Evolutionary conservation across 2,888 invertebrate genomes (phyloP), one percentile per base, ranked within the genome.

Genomic region (Sinodicranocentrus sp.): DNA sequence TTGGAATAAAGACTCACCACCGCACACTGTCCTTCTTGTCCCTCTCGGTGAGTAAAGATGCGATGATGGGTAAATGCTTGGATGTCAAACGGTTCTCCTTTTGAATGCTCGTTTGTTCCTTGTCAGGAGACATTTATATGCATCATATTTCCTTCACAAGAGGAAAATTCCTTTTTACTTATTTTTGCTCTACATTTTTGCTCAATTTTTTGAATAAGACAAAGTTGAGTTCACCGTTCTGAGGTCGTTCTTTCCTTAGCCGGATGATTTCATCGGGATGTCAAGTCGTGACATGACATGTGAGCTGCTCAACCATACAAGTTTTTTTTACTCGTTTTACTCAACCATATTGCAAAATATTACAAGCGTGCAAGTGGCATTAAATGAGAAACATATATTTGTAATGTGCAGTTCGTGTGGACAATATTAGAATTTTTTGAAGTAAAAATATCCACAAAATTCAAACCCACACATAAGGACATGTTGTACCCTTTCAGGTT

Each of bases 241-340:
- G 33, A 33, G 33, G 33, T 26, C 59, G 25, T 26, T 59, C 33
- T 33, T 25, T 25, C 59, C 25, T 21, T 15, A 59, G 21, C 59
- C 23, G 59, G 59, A 21, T 13, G 1, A 19, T 52, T 52, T 59
- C 59, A 25, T 19, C 26, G 59, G 21, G 15, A 59, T 59, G 59
- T 59, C 59, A 59, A 23, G 52, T 17, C 19, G 19, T 63, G 72
- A 59, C 72, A 75, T 65, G 75, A 65, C 68, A 78, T 43, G 78
- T 70, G 78, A 78, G 61, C 78, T 70, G 61, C 78, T 78, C 78
- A 78, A 71, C 70, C 78, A 61, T 78, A 61, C 33, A 59, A 70
- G 70, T 78, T 70, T 28, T 59, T 44, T 59, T 68, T 77, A 48
- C 63, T 61, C 63, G n/a, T 52, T n/a, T 52, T 52, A 17, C 52